Evolutionary conservation across 2,113 vertebrate species (phyloP).

Genomic region (Campylorhamphus procurvoides): DNA sequence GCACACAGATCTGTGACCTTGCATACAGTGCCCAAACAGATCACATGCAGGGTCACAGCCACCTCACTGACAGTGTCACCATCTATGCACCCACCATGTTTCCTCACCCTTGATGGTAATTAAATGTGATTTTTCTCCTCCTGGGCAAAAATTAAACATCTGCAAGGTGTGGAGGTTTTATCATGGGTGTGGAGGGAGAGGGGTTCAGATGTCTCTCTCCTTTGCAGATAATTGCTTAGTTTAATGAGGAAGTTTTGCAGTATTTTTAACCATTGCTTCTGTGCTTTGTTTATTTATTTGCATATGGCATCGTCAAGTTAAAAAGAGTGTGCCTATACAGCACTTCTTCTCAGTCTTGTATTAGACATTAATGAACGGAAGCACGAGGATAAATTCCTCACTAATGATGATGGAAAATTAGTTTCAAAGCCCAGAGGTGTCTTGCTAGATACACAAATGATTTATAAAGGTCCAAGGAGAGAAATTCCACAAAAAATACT

Average conservation of each 20-base stretch:
- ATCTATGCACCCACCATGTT: background rate
- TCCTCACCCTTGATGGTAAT: slow-evolving; percentile 15
- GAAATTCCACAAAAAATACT: background rate
- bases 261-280: slow-evolving; percentile 69
- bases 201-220: slow-evolving; percentile 17
- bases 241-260: slow-evolving; percentile 77
- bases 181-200: background rate
- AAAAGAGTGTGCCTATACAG: slow-evolving; percentile 55
- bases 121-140: background rate
- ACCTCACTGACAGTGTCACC: background rate
- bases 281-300: slow-evolving; percentile 76
- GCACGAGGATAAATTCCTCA: slow-evolving; percentile 64
- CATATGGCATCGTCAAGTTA: slow-evolving; percentile 74
- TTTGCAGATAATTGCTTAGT: slow-evolving; percentile 64
- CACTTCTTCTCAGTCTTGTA: slow-evolving; percentile 45
- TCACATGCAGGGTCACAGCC: background rate
- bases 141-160: slow-evolving; percentile 62
- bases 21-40: background rate
- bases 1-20: background rate
- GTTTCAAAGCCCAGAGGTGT: slow-evolving; percentile 66
- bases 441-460: slow-evolving; percentile 61
- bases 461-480: slow-evolving; percentile 50
- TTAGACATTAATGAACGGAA: slow-evolving; percentile 77
- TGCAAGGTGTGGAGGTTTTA: slow-evolving; percentile 51
- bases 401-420: slow-evolving; percentile 79